Base-by-base conservation (phyloP, 1,140 invertebrate species). In the Lucilia cuprina region DNA sequence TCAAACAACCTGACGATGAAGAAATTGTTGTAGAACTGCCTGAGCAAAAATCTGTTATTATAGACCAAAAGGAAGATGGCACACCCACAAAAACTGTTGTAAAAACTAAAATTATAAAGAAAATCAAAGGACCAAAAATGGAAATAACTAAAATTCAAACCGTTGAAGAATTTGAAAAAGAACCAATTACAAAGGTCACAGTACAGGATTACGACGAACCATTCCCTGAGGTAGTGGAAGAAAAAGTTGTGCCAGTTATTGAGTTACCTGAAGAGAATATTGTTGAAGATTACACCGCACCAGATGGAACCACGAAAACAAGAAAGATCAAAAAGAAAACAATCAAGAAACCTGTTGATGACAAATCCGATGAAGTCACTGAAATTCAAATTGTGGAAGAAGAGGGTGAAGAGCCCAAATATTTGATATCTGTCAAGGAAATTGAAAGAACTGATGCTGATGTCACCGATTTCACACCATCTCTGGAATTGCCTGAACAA, bases 81-180 rank as follows among this genome's bases (percentile, higher is more conserved):
- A 92, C 88, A 80, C 88, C 88, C 1, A 89, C 85, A 5, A 92
- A 92, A 77, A 90, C 91, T 5, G 92, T 92, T 84, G 90, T 90
- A 8, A 91, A 92, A 12, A 92, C 92, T 7, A 90, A 91, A 80
- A 88, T 91, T 17, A 92, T 91, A 19, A 91, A 90, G 83, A 91
- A 91, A 84, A 88, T 90, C 21, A 88, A 87, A 19, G 91, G 89
- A 2, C 82, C 88, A 0, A 91, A 92, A 85, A 89, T 92, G 88
- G 88, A 92, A 85, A 88, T 92, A 2, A 92, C 91, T 2, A 92
- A 92, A 87, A 88, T 92, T 35, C 87, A 90, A 70, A 91, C 90
- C 7, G 85, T 92, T 5, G 90, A 92, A 85, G 91, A 92, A 85
- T 91, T 91, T 83, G 91, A 91, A 75, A 91, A 92, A 83, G 84